Evolutionary conservation across 2,888 invertebrate genomes (phyloP), one percentile per base, ranked within the genome.

Genomic region (Caenorhabditis sp.): DNA sequence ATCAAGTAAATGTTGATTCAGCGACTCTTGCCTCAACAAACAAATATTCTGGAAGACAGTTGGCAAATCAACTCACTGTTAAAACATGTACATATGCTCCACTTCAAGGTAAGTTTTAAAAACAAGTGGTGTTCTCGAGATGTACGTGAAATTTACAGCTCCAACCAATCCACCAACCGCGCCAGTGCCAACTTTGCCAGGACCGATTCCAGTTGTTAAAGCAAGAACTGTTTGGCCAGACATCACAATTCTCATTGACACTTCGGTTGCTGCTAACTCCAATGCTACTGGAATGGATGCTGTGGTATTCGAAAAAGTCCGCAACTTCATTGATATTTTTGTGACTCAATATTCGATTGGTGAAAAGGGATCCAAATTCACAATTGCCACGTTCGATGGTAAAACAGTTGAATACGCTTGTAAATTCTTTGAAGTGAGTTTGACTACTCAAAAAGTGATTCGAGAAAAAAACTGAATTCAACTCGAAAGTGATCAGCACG

Each of bases 171-270:
- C 69, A 21, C 62, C 72, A 37, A 31, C 27, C 1, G 17, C 66
- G 8, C 66, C 69, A 27, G 65, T 54, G 12, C 72, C 69, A 19
- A 69, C 74, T 14, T 62, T 64, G 1, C 77, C 77, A 1, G 71
- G 67, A 36, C 69, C 78, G 1, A 64, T 75, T 59, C 77, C 77
- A 21, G 49, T 71, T 6, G 75, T 78, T 1, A 78, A 78, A 55
- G 68, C 69, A 10, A 57, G 76, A 62, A 65, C 60, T 37, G 65
- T 78, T 17, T 78, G 78, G 78, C 73, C 78, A n/a, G 78, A 78
- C 66, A 57, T 78, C 14, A 70, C 73, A 1, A 59, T 78, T 57
- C 60, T 78, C 2, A 73, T 78, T 36, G 78, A 78, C 27, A 75
- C 73, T 6, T 65, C 72, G 6, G n/a, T 21, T 3, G 19, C 57